phyloP scores from a whole-genome alignment of 2,113 vertebrate genomes.

The Stegostoma tigrinum region DNA sequence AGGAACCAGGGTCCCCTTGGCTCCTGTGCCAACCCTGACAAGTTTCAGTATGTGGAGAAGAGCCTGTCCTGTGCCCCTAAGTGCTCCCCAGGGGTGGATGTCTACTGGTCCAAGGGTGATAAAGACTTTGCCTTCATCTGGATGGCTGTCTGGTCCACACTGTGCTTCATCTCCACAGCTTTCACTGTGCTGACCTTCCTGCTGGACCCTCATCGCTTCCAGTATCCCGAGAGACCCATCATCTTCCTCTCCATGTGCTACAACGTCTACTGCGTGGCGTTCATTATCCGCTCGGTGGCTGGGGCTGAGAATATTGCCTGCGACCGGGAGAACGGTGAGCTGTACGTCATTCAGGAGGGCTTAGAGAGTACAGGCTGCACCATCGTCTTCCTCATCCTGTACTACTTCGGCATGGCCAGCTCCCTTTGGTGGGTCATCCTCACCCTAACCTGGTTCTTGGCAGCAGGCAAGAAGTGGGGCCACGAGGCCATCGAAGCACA shows the following conservation, averaged over 20 bases:
- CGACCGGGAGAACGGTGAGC: conserved; percentile 79
- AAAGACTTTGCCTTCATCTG: conserved; percentile 95
- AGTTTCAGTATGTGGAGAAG: conserved; percentile 90
- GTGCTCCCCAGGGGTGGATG: conserved; percentile 81
- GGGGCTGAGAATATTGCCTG: conserved; percentile 91
- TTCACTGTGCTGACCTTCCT: conserved; percentile 96
- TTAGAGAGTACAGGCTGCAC: conserved; percentile 93
- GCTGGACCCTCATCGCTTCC: conserved; percentile 90
- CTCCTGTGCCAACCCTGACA: conserved; percentile 80
- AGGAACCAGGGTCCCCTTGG: conserved; percentile 50
- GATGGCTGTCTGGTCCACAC: conserved; percentile 92
- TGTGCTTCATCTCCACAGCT: conserved; percentile 89
- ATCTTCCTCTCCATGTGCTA: conserved; percentile 99
- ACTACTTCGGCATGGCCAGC: conserved; percentile 97
- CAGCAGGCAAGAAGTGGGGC: conserved; percentile 94
- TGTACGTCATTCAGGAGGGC: conserved; percentile 91
- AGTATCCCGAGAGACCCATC: conserved; percentile 94
- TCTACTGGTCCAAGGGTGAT: conserved; percentile 88
- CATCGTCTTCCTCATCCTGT: conserved; percentile 91
- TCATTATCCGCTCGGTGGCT: conserved; percentile 85
- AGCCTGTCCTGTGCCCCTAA: conserved; percentile 81
- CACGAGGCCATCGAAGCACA: conserved; percentile 95
- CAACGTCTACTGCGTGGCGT: conserved; percentile 91
- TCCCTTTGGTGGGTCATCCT: conserved; percentile 97
- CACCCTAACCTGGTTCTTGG: conserved; percentile 95